phyloP scores from a whole-genome alignment of 2,888 invertebrate genomes.

The Eueremaeus valkanovi region DNA sequence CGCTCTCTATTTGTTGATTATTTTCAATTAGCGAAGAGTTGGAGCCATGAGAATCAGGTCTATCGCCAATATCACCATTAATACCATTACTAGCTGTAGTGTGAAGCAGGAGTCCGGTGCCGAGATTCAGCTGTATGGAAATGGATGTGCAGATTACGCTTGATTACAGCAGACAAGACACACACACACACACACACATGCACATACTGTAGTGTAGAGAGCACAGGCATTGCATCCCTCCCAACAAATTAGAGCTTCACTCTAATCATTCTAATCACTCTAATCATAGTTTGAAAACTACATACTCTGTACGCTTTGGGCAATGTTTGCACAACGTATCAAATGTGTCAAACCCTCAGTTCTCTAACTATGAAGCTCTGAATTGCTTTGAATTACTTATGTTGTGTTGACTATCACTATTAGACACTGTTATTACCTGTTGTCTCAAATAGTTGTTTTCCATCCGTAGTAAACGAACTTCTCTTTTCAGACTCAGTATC shows the following conservation, averaged over 20 bases:
- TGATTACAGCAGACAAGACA: conserved; percentile 9
- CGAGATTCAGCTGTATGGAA: conserved; percentile 38
- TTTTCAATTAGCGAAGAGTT: conserved; percentile 39
- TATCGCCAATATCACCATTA: conserved; percentile 3
- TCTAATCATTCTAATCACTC: conserved; percentile 33
- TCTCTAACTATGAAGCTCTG: conserved; percentile 13
- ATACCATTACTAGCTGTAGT: too few species aligned
- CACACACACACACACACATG: too few species aligned
- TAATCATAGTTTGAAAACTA: conserved; percentile 27
- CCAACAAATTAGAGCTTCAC: conserved; percentile 33
- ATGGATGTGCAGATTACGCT: neutral
- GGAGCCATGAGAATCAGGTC: conserved; percentile 29
- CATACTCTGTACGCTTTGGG: conserved; percentile 24
- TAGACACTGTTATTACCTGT: conserved; percentile 49
- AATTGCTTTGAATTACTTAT: neutral
- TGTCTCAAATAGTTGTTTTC: conserved; percentile 83
- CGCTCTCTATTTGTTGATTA: neutral
- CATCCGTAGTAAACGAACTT: conserved; percentile 74
- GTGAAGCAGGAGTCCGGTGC: conserved; percentile 32
- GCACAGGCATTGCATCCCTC: conserved; percentile 23
- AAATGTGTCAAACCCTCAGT: conserved; percentile 33
- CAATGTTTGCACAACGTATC: conserved; percentile 31
- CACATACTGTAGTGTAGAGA: too few species aligned
- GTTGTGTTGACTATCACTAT: neutral
- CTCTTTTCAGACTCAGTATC: conserved; percentile 79